phyloP scores from a whole-genome alignment of 1,140 invertebrate species.

The Chironomus tepperi region DNA sequence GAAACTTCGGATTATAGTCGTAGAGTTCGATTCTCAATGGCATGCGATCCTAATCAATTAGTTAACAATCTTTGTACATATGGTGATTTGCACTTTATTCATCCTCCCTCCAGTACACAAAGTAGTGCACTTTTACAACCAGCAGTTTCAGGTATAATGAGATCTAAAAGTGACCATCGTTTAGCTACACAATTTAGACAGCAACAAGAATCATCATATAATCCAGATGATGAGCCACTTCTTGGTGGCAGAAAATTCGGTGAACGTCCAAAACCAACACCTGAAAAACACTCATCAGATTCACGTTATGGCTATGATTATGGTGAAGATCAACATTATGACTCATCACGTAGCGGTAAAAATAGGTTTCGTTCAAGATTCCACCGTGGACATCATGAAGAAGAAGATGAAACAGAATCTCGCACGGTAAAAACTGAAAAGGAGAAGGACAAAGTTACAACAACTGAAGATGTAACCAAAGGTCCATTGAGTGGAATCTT shows the following conservation, averaged over 20 bases:
- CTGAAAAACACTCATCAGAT: constrained; percentile 43
- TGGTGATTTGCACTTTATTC: constrained; percentile 74
- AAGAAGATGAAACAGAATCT: constrained; percentile 57
- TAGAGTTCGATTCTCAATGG: constrained; percentile 73
- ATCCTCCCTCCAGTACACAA: constrained; percentile 42
- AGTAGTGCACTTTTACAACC: constrained; percentile 50
- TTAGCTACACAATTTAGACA: constrained; percentile 80
- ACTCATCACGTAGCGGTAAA: constrained; percentile 41
- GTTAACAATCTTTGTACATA: constrained; percentile 75
- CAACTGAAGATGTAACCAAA: constrained; percentile 79
- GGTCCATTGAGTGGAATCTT: constrained; percentile 86
- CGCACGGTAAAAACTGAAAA: constrained; percentile 49
- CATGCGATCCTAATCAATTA: constrained; percentile 81
- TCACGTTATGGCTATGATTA: constrained; percentile 48
- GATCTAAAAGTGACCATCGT: constrained; percentile 88
- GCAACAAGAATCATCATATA: constrained; percentile 61
- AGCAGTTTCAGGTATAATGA: constrained; percentile 62
- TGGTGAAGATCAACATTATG: constrained; percentile 55
- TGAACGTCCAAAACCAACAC: constrained; percentile 47
- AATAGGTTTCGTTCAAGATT: constrained; percentile 63
- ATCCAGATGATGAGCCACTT: constrained; percentile 50
- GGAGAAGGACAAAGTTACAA: constrained; percentile 69
- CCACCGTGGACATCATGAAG: constrained; percentile 53
- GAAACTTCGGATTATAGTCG: constrained; percentile 82
- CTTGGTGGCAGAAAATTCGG: constrained; percentile 64